Base-by-base conservation (phyloP, 2,888 invertebrate genomes). In the Spisula solida region DNA sequence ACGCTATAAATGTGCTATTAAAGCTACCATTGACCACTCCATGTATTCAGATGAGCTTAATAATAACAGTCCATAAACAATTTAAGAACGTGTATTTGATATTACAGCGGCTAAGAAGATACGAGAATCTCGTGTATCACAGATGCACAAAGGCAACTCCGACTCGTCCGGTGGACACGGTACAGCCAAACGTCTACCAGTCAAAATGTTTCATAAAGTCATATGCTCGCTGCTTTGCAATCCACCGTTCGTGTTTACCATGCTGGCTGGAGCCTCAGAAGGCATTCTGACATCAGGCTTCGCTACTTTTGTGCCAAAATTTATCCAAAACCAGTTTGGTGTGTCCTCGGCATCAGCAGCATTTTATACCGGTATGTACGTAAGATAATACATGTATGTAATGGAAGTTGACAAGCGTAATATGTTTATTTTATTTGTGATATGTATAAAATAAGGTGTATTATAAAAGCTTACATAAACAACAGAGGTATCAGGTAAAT, bases 271-370 rank as follows among this genome's bases (percentile, higher is more conserved):
- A 5, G 97, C 98, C 20, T 98, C 98, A 93, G 93, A 94, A 75
- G 94, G 93, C 6, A 89, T 95, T 55, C 88, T 94, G 12, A 90
- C 95, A 20, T 94, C 95, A 0, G 98, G 98, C 0, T 98, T 98
- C 93, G 97, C 98, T 95, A 98, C 98, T 18, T 98, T 98, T 95
- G 97, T 98, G 93, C 97, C 98, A 14, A 98, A 98, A 95, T 98
- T 98, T 95, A 97, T 98, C 95, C 98, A 98, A 96, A 98, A 98
- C 14, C 98, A 98, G 95, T 98, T 98, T 95, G 97, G 97, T 91
- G 97, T 97, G 90, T 97, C 97, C 0, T 97, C 98, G 0, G 98
- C 97, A 18, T 97, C 97, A 86, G 98, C 98, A 25, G 98, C 98
- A 29, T 97, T 98, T 90, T 97, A 98, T 89, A 97, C 98, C 92